A percentile compares a stretch with the other conserved stretches of the same genome.
These are phyloP conservation scores for Plotosus lineatus DNA, from an alignment of 2,113 vertebrate genomes.

Conservation along the genomic window DNA sequence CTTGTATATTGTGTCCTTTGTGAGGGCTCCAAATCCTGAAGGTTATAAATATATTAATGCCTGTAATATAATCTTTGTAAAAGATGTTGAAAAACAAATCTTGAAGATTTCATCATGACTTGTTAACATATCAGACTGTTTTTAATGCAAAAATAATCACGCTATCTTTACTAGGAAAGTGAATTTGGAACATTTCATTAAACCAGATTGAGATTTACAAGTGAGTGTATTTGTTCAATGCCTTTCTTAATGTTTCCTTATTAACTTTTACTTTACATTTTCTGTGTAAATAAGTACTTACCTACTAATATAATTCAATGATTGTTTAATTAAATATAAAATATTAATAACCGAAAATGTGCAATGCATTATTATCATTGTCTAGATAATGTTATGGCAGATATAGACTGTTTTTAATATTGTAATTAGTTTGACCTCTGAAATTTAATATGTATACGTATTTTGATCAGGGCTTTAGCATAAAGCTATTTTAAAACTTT, in stretches of 20 bases:
- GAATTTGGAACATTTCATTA: slow-evolving; percentile 76
- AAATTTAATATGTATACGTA: not conserved
- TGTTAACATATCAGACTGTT: slow-evolving; percentile 74
- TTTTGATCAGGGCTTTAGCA: not conserved
- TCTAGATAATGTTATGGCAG: not conserved
- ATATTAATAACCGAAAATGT: slow-evolving; percentile 29
- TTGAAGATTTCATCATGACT: slow-evolving; percentile 66
- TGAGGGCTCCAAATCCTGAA: slow-evolving; percentile 56
- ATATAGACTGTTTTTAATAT: not conserved
- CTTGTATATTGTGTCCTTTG: slow-evolving; percentile 73
- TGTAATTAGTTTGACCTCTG: not conserved
- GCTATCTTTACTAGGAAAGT: slow-evolving; percentile 77
- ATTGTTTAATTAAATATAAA: slow-evolving; percentile 30
- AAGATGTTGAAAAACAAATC: slow-evolving; percentile 55
- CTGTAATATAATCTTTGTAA: slow-evolving; percentile 74
- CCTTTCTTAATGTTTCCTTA: slow-evolving; percentile 34
- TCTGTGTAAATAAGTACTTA: slow-evolving; percentile 31
- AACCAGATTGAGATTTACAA: slow-evolving; percentile 71
- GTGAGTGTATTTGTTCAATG: slow-evolving; percentile 28
- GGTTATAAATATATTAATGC: slow-evolving; percentile 72
- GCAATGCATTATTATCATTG: slow-evolving; percentile 22
- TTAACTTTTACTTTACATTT: slow-evolving; percentile 18
- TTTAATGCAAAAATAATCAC: slow-evolving; percentile 72
- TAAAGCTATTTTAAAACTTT: not conserved
- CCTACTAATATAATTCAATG: slow-evolving; percentile 17